Percentiles rank a stretch among this genome's conserved stretches.
Conservation (phyloP, 2,888 invertebrate genomes). For the Thera britannica region DNA sequence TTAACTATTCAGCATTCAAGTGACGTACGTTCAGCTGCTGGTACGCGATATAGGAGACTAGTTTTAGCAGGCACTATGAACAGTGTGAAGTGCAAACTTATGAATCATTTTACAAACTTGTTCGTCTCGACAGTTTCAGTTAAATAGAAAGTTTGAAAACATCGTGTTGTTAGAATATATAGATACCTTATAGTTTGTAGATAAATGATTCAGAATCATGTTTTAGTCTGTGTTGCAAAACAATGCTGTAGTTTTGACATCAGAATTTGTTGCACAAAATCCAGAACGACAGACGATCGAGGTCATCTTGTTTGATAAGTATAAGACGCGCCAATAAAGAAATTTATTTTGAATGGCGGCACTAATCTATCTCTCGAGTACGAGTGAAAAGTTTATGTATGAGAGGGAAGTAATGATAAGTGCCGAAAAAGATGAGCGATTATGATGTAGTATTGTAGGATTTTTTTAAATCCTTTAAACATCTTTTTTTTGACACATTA, state of each 20-base stretch:
- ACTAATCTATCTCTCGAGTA: too few species aligned
- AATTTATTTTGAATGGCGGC: slow-evolving; percentile 18
- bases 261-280: slow-evolving; percentile 63
- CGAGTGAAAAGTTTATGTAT: too few species aligned
- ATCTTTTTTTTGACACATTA: too few species aligned
- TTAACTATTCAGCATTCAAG: slow-evolving; percentile 69
- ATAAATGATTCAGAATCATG: slow-evolving; percentile 51
- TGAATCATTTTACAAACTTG: slow-evolving; percentile 56
- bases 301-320: slow-evolving; percentile 57
- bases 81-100: slow-evolving; percentile 48
- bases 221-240: slow-evolving; percentile 56
- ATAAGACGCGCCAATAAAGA: slow-evolving; percentile 49
- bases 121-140: slow-evolving; percentile 40
- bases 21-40: slow-evolving; percentile 57
- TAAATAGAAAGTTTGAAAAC: slow-evolving; percentile 43
- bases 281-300: slow-evolving; percentile 58
- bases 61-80: slow-evolving; percentile 54
- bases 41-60: slow-evolving; percentile 58
- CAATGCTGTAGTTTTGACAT: slow-evolving; percentile 60
- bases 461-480: too few species aligned
- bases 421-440: too few species aligned
- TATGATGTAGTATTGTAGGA: too few species aligned
- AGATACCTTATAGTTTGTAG: slow-evolving; percentile 16
- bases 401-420: too few species aligned
- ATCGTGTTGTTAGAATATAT: slow-evolving; percentile 26